phyloP scores from a whole-genome alignment of 2,888 invertebrate genomes.

The Lathronympha strigana region DNA sequence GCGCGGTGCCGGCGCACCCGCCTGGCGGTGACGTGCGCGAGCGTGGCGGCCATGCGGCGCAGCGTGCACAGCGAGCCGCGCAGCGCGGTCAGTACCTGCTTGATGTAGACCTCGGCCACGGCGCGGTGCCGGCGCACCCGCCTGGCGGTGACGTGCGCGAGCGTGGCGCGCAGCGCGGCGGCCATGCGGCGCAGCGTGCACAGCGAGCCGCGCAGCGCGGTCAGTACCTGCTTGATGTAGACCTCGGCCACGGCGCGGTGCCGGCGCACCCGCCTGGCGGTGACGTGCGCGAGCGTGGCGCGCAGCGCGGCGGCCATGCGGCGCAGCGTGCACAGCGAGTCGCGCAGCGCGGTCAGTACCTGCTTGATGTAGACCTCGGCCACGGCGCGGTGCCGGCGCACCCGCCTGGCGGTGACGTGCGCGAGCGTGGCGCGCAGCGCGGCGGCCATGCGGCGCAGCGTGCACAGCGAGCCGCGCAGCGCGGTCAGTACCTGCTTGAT shows the following conservation, averaged over 20 bases:
- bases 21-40: conserved; percentile 63
- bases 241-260: conserved; percentile 92
- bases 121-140: conserved; percentile 80
- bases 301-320: conserved; percentile 95
- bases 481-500: no score
- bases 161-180: conserved; percentile 90
- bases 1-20: conserved; percentile 80
- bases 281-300: conserved; percentile 85
- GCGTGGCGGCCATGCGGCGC: conserved; percentile 92
- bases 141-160: conserved; percentile 63
- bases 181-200: conserved; percentile 96
- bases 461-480: conserved; percentile 93
- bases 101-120: conserved; percentile 96
- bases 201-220: conserved; percentile 94
- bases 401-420: conserved; percentile 62
- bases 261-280: conserved; percentile 66
- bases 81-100: no score
- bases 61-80: conserved; percentile 93
- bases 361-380: no score
- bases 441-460: conserved; percentile 94
- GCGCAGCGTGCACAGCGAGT: conserved; percentile 92
- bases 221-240: no score
- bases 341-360: conserved; percentile 95
- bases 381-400: conserved; percentile 85
- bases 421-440: conserved; percentile 90